Base-by-base conservation (phyloP, 2,888 invertebrate species). In the Cataglyphis rosenhaueri region DNA sequence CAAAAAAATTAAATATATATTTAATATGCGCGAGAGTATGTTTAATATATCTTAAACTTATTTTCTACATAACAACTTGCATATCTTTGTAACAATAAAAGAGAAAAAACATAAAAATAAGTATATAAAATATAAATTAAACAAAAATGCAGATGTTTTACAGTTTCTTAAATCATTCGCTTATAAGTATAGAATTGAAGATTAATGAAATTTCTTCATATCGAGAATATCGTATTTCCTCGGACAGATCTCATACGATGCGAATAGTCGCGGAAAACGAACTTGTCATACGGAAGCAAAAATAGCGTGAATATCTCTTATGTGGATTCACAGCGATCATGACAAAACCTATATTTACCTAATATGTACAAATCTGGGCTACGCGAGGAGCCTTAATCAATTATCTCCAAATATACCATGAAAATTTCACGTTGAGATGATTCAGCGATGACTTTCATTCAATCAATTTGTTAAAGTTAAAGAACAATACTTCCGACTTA, bases 291-390 rank as follows among this genome's bases (percentile, higher is more conserved):
- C 74, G 74, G 84, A 85, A 84, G 84, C 87, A 87, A 86, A 89
- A 59, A 35, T 41, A 90, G 88, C 84, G 86, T 88, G 86, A 89
- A 85, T 86, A 86, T 85, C 84, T 66, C 81, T 82, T 32, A 59
- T 61, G 61, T 70, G 78, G 82, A 85, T 74, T 83, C 83, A 84
- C 84, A 64, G 83, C 85, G 83, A 85, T 82, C 84, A 83, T 83
- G 85, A 75, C 65, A 55, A 78, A 83, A 83, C 82, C 48, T 85
- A 52, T 79, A 79, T 86, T 89, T 81, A 84, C 48, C 88, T 89
- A 89, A 61, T 88, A 89, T 88, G 74, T 89, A 89, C 84, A 89
- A 86, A 83, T 70, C 64, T 86, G 79, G 79, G 82, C 82, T 81
- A 83, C 86, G 62, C 81, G 81, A 81, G 52, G 64, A 83, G n/a